Base-by-base conservation (phyloP, 2,888 invertebrate genomes). In the Sarcophaga carnaria region DNA sequence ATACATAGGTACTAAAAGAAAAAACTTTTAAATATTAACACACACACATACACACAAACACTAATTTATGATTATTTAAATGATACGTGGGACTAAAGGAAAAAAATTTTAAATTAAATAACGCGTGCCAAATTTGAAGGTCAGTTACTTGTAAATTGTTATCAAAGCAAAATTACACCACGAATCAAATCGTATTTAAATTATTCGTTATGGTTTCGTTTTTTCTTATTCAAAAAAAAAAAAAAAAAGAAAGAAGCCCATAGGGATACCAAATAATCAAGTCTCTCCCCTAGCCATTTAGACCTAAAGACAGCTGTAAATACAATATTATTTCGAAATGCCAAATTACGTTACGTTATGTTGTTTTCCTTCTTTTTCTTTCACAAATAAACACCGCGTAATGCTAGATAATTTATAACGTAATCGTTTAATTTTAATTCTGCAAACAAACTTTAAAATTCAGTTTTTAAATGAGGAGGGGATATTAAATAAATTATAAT, bases 331-430 rank as follows among this genome's bases (percentile, higher is more conserved):
- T 59, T 59, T 54, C 25, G 59, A 75, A 76, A 76, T 37, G 76
- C 17, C 6, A 27, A 64, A 71, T 77, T 60, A 77, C 59, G 47
- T 71, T 37, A 37, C 37, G 37, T 37, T 37, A 37, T 37, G 37
- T 10, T 37, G 37, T 8, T 37, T 37, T 37, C 37, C 8, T 37
- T 37, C 37, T 37, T 10, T 10, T 37, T 82, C 59, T 20, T 71
- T 27, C 77, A 77, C 70, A 82, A 82, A 82, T 82, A 77, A 71
- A 60, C 47, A 59, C 66, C 12, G 17, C 17, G 14, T 12, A 14
- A 54, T 54, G 17, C 54, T 12, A 54, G 54, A 54, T 17, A 54
- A 54, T 54, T 54, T 54, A 54, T 54, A 54, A 54, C 14, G 54
- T 17, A 14, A 17, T 14, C 54, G 14, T 54, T 12, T 54, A 54